Percentiles rank a stretch among this genome's conserved stretches.
Conservation (phyloP, 2,797 vertebrate genomes). For the Dromococcyx pavoninus region DNA sequence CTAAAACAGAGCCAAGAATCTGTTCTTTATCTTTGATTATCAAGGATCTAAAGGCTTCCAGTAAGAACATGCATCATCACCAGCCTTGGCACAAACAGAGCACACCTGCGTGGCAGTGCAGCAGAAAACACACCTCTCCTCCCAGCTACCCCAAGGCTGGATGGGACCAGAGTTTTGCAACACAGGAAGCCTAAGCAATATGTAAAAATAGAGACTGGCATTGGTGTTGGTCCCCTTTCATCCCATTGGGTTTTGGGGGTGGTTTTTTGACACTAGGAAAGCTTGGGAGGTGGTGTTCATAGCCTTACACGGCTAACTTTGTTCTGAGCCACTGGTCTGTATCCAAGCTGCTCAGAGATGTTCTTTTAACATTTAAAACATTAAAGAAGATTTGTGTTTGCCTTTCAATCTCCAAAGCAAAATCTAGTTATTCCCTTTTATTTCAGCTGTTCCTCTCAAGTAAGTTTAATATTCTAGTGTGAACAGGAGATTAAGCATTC, state of each 20-base stretch:
- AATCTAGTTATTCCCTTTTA: background rate
- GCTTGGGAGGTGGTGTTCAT: background rate
- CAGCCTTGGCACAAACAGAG: background rate
- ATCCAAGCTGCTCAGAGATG: background rate
- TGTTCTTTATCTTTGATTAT: background rate
- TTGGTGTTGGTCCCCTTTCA: background rate
- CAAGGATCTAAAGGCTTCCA: conserved; percentile 8
- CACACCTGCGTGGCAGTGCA: background rate
- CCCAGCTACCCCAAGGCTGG: background rate
- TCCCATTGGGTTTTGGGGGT: background rate
- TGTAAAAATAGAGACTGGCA: background rate
- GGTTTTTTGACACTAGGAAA: background rate
- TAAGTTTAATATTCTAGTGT: background rate
- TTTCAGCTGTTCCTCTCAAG: background rate
- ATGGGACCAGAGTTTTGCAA: conserved; percentile 6
- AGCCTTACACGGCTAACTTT: background rate
- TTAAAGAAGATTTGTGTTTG: background rate
- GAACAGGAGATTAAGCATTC: background rate
- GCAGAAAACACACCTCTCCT: background rate
- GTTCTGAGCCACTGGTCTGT: background rate
- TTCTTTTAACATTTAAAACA: background rate
- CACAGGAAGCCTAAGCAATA: background rate
- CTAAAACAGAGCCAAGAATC: background rate
- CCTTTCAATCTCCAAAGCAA: background rate
- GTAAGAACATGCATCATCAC: background rate